These are phyloP conservation scores for Hypsibius dujardini DNA, from an alignment of 1,140 invertebrate species.

Conservation along the genomic window DNA sequence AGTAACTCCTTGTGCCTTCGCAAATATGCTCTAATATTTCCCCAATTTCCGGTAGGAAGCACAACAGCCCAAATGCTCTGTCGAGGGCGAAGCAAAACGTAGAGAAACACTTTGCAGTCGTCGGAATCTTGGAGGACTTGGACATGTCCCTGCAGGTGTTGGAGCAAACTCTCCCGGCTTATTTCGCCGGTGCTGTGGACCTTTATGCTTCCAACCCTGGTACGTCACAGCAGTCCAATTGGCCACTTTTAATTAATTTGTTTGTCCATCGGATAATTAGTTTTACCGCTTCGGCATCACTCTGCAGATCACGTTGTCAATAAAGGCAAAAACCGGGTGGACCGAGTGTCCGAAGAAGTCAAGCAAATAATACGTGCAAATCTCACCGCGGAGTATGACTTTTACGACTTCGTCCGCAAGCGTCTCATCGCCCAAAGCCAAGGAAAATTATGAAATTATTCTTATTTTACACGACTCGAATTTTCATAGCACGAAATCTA, in stretches of 20 bases:
- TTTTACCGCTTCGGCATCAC: slow-evolving; percentile 23
- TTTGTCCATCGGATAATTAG: too few species aligned
- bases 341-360: slow-evolving; percentile 56
- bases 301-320: slow-evolving; percentile 48
- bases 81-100: slow-evolving; percentile 63
- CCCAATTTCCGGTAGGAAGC: not conserved
- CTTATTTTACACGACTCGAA: too few species aligned
- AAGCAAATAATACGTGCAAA: slow-evolving; percentile 67
- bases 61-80: slow-evolving; percentile 44
- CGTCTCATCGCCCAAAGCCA: slow-evolving; percentile 35
- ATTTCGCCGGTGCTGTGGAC: slow-evolving; percentile 50
- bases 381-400: slow-evolving; percentile 72
- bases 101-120: slow-evolving; percentile 64
- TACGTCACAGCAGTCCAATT: too few species aligned
- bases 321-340: slow-evolving; percentile 62
- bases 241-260: too few species aligned
- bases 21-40: too few species aligned
- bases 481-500: too few species aligned
- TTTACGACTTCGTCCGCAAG: slow-evolving; percentile 73
- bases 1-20: too few species aligned
- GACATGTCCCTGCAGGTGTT: slow-evolving; percentile 63
- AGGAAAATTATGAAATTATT: too few species aligned
- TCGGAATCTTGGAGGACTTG: slow-evolving; percentile 66
- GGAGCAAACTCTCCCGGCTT: slow-evolving; percentile 61
- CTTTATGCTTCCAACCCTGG: slow-evolving; percentile 33